Evolutionary conservation across 2,888 invertebrate genomes (phyloP), one percentile per base, ranked within the genome.

Genomic region (Dasypogon diadema): DNA sequence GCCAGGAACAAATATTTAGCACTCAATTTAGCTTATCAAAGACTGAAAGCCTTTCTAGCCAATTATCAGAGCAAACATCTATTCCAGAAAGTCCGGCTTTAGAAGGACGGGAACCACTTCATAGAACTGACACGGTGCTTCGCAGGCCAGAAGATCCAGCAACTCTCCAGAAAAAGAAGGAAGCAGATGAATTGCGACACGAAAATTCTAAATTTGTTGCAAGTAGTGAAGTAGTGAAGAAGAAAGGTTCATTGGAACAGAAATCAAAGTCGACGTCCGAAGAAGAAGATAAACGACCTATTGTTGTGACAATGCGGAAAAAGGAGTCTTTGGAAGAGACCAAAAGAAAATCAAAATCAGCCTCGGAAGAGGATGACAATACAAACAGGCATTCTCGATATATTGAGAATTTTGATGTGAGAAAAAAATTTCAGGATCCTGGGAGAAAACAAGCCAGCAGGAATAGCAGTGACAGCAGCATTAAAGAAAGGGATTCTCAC

Each of bases 1-100:
- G 91, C 81, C 88, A 89, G 81, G 92, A 92, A 80, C 91, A 91
- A 84, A 88, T 92, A 56, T 92, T 92, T 82, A 89, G 90, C 80
- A 90, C 90, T 2, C 90, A 90, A 80, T 88, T 90, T 79, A 90
- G 90, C 81, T 87, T 90, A 79, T 90, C 90, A 0, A 90, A 90
- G 82, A 90, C 90, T 3, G 90, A 90, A 77, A 90, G 90, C 81
- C 87, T 90, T 34, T 89, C 89, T 12, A 90, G 90, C 80, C 90
- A 90, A 81, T 87, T 90, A 58, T 90, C 90, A 1, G 89, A 86
- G 77, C 84, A 86, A 75, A 81, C 82, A 18, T 84, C 79, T 2
- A 79, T 79, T 16, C 77, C 80, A 8, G 79, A 82, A 54, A 81
- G 80, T 75, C 80, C 82, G 18, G 79, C 77, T 2, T 18, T 46